phyloP scores from a whole-genome alignment of 2,888 invertebrate genomes.

The Crossocerus cetratus region DNA sequence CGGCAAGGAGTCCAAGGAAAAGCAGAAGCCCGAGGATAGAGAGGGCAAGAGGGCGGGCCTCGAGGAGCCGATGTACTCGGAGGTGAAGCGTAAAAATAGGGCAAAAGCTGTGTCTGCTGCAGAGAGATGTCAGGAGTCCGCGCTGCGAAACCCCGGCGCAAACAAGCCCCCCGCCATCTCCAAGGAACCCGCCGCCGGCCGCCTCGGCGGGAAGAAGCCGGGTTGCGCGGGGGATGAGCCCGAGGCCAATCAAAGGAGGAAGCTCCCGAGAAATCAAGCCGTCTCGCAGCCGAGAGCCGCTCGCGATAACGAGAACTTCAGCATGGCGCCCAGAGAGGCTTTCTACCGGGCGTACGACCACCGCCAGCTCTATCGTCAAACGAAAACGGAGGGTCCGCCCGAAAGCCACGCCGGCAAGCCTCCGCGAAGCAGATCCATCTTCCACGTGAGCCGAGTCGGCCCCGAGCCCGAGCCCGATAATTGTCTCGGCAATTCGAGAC shows the following conservation, averaged over 20 bases:
- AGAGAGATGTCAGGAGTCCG: conserved; percentile 21
- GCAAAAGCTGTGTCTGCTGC: conserved; percentile 15
- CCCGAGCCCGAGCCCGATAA: conserved; percentile 15
- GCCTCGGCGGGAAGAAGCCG: conserved; percentile 21
- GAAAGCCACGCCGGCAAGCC: conserved; percentile 17
- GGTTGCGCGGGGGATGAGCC: conserved; percentile 29
- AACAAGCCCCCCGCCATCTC: conserved; percentile 51
- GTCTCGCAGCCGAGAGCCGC: conserved; percentile 11
- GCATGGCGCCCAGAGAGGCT: conserved; percentile 60
- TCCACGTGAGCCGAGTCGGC: not conserved
- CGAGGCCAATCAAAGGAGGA: not conserved
- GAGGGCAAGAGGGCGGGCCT: conserved; percentile 52
- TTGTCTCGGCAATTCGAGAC: conserved; percentile 54
- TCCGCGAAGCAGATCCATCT: not conserved
- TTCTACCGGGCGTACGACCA: conserved; percentile 40
- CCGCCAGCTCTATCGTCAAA: conserved; percentile 7
- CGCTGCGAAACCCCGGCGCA: conserved; percentile 40
- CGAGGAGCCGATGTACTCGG: conserved; percentile 54
- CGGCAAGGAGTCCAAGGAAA: too few relatives aligned
- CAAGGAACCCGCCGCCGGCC: conserved; percentile 36
- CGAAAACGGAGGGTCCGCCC: conserved; percentile 27
- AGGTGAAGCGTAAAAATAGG: conserved; percentile 52
- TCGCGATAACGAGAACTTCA: conserved; percentile 65
- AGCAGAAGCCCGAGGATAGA: conserved; percentile 10
- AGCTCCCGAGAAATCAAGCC: not conserved